Base-by-base conservation (phyloP, 2,888 invertebrate species). In the Phengaris arion region DNA sequence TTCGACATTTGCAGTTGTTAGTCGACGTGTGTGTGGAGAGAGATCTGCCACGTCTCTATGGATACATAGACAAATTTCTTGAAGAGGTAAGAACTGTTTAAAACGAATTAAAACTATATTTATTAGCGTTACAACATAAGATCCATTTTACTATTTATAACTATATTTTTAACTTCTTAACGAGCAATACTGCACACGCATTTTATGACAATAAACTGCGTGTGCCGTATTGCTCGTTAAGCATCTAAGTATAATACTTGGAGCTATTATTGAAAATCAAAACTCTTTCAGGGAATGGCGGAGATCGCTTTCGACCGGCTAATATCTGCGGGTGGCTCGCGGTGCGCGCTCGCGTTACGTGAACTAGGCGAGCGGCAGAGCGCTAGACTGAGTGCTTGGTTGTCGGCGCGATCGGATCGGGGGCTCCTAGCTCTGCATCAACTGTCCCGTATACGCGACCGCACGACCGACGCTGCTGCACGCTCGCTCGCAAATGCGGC, bases 1-100 rank as follows among this genome's bases (percentile, higher is more conserved):
- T 97, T 90, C 94, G 95, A 68, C 98, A 98, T 88, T 98, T 98
- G 85, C 96, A 96, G 81, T 95, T 96, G 68, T 90, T 98, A 72
- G 95, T 98, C 55, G 93, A 96, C 80, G 95, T 98, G 81, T 98
- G 98, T 85, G 97, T 98, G 85, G 89, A 94, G 0, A 93, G 96
- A 75, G 97, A 98, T 85, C 95, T 96, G 81, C 84, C 85, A 0
- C 81, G 84, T 0, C 85, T 93, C 3, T 84, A 83, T 78, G 72
- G 79, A 0, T 92, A 90, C 81, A 87, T 93, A 79, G 89, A 93
- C 80, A 90, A 90, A 79, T 92, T 90, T 76, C 80, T 84, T 0
- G 81, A 85, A n/a, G 86, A 92, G 90, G 93, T 93, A 6, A 54
- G 59, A 46, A 22, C 13, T 45, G 10, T 13, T 45, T 35, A 4